phyloP scores from a whole-genome alignment of 1,140 invertebrate species.

The Drosophila sp. region DNA sequence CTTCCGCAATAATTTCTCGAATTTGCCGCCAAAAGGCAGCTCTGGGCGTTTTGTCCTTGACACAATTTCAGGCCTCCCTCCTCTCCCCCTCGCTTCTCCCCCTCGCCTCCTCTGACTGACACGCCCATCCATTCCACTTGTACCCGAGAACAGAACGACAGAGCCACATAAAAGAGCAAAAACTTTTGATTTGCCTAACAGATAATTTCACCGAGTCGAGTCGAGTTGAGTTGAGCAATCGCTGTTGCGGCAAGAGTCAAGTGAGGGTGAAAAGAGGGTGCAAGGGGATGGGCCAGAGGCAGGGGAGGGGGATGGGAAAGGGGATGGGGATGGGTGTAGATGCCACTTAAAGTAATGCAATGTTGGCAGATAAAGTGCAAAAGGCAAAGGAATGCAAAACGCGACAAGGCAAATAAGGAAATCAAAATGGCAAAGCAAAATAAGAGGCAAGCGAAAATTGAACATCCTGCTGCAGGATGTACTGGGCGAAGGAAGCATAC shows the following conservation, averaged over 20 bases:
- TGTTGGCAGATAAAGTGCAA: conserved; percentile 35
- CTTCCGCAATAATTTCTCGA: conserved; percentile 77
- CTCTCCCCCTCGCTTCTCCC: too few relatives aligned
- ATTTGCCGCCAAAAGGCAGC: conserved; percentile 53
- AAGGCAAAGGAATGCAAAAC: conserved; percentile 58
- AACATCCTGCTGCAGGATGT: conserved; percentile 79
- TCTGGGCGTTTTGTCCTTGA: conserved; percentile 62
- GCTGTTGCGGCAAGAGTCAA: conserved; percentile 25
- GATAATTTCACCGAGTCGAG: conserved; percentile 64
- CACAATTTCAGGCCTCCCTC: conserved; percentile 52
- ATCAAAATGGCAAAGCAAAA: conserved; percentile 78
- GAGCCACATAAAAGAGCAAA: conserved; percentile 56
- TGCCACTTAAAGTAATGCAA: conserved; percentile 80
- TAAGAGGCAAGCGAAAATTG: conserved; percentile 79
- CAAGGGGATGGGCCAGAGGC: too few relatives aligned
- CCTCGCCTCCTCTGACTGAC: conserved; percentile 42
- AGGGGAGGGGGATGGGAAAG: not conserved
- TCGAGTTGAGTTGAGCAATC: conserved; percentile 18
- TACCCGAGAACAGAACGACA: conserved; percentile 2
- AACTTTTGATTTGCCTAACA: conserved; percentile 74
- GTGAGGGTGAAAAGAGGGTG: conserved; percentile 4
- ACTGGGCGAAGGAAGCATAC: conserved; percentile 29
- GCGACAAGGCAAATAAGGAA: conserved; percentile 79
- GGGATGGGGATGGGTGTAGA: conserved; percentile 20
- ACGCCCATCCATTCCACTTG: conserved; percentile 23